phyloP scores from a whole-genome alignment of 2,113 vertebrate species.

The Neotragus moschatus region DNA sequence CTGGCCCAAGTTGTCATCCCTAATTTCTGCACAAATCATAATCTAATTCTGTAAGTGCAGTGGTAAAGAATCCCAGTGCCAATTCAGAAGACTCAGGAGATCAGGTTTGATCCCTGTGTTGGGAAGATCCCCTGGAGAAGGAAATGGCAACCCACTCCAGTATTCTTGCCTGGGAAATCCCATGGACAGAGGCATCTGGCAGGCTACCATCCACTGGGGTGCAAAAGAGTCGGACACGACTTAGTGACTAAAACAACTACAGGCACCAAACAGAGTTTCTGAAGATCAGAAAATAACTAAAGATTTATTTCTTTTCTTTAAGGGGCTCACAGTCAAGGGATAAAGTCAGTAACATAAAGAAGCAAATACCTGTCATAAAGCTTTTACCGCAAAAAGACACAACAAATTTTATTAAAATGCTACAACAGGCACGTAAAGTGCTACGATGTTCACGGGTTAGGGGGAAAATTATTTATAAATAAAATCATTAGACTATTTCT shows the following conservation, averaged over 20 bases:
- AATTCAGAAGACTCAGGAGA: not conserved
- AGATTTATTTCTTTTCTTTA: not conserved
- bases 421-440: not conserved
- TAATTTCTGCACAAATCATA: not conserved
- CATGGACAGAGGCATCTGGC: not conserved
- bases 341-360: not conserved
- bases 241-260: not conserved
- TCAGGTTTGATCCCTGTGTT: not conserved
- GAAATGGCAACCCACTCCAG: not conserved
- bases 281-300: not conserved
- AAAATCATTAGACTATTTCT: not conserved
- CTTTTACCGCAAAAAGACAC: not conserved
- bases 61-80: not conserved
- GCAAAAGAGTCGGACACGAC: not conserved
- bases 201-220: not conserved
- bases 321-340: not conserved
- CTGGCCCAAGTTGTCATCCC: not conserved
- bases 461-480: not conserved
- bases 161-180: not conserved
- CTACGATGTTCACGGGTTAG: not conserved
- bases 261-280: not conserved
- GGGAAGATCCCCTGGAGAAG: not conserved
- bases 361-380: not conserved
- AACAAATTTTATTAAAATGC: not conserved
- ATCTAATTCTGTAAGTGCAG: not conserved